Evolutionary conservation across 2,888 invertebrate genomes (phyloP).

Genomic region (Mimachlamys varia): DNA sequence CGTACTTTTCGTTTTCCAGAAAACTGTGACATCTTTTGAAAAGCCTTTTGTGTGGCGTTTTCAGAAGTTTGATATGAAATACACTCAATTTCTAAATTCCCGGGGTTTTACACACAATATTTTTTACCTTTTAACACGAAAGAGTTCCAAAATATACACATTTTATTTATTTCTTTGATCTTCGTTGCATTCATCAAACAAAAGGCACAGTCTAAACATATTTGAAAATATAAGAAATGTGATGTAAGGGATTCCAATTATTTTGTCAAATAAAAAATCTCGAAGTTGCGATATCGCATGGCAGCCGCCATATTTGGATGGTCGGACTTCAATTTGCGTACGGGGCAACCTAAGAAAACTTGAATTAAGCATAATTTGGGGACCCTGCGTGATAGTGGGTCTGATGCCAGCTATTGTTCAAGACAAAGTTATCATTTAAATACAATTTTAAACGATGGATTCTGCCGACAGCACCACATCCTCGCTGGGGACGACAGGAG

Average conservation of each 20-base stretch:
- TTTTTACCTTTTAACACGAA: background rate
- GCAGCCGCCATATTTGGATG: constrained; percentile 55
- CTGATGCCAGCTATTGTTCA: background rate
- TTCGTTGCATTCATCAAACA: background rate
- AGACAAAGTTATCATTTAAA: background rate
- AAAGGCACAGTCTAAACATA: background rate
- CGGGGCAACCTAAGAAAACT: background rate
- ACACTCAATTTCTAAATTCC: constrained; percentile 2
- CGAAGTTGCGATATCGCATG: constrained; percentile 36
- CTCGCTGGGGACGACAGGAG: constrained; percentile 69
- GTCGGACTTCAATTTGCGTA: constrained; percentile 34
- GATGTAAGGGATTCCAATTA: background rate
- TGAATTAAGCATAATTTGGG: background rate
- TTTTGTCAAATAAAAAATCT: background rate
- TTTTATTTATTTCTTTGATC: background rate
- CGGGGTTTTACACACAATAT: background rate
- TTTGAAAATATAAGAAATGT: background rate
- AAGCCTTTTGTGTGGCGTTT: too few species aligned
- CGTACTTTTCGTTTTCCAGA: constrained; percentile 20
- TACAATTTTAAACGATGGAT: constrained; percentile 59
- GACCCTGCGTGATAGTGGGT: background rate
- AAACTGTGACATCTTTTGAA: background rate
- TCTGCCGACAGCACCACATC: constrained; percentile 62
- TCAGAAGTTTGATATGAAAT: background rate
- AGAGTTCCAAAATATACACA: background rate